Evolutionary conservation across 2,888 invertebrate species (phyloP).

Genomic region (Coecobrya sp.): DNA sequence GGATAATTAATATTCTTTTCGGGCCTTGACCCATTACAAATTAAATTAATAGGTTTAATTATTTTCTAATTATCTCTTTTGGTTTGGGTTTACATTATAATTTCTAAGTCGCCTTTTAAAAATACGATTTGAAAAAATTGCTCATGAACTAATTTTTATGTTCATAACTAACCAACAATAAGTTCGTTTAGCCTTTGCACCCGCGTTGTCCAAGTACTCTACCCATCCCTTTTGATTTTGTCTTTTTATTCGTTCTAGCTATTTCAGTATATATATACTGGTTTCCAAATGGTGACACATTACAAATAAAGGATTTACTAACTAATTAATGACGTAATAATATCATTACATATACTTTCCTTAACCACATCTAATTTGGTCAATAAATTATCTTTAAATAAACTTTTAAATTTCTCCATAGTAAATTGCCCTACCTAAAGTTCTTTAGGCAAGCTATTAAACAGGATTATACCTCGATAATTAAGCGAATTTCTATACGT

Average conservation of each 20-base stretch:
- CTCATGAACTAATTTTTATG: no score
- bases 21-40: no score
- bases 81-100: no score
- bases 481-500: neutral
- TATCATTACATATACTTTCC: neutral
- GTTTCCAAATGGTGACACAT: constrained; percentile 29
- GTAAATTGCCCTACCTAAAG: neutral
- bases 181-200: no score
- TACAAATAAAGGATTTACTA: neutral
- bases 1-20: no score
- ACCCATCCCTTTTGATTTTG: constrained; percentile 39
- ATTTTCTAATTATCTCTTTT: no score
- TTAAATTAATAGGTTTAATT: no score
- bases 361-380: no score
- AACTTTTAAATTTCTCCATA: neutral
- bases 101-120: no score
- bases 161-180: no score
- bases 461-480: neutral
- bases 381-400: neutral
- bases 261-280: constrained; percentile 4
- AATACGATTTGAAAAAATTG: no score
- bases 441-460: neutral
- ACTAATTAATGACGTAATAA: neutral
- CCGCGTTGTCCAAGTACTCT: no score
- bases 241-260: neutral